Evolutionary conservation across 2,797 vertebrate genomes (phyloP).

Genomic region (Remorina albescens): DNA sequence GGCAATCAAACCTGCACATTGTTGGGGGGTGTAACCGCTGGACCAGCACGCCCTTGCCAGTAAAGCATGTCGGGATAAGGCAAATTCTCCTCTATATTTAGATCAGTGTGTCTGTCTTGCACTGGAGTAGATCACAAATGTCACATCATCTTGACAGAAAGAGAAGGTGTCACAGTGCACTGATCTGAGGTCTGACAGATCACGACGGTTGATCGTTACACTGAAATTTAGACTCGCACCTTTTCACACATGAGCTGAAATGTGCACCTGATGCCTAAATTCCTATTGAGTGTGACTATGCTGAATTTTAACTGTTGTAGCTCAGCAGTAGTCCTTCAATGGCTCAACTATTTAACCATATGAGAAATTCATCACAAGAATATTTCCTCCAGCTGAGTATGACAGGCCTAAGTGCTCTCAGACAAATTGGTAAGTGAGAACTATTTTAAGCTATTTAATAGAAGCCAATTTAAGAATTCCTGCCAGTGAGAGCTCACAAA

Average conservation of each 20-base stretch:
- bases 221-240: neutral
- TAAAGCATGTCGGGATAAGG: slow-evolving; percentile 45
- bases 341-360: slow-evolving; percentile 12
- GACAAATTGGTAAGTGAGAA: slow-evolving; percentile 49
- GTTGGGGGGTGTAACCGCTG: slow-evolving; percentile 21
- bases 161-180: slow-evolving; percentile 35
- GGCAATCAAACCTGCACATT: slow-evolving; percentile 9
- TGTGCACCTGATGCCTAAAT: neutral
- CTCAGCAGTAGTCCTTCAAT: neutral
- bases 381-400: slow-evolving; percentile 33
- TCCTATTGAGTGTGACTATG: neutral
- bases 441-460: slow-evolving; percentile 41
- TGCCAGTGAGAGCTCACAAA: slow-evolving; percentile 12
- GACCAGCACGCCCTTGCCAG: slow-evolving; percentile 22
- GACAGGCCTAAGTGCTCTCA: slow-evolving; percentile 27
- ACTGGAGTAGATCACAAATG: slow-evolving; percentile 11
- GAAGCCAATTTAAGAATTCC: slow-evolving; percentile 35
- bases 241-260: neutral
- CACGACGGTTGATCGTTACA: neutral
- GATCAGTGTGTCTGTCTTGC: slow-evolving; percentile 49
- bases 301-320: neutral
- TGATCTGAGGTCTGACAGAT: slow-evolving; percentile 46
- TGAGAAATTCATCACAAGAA: slow-evolving; percentile 1
- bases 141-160: slow-evolving; percentile 22
- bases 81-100: slow-evolving; percentile 65